Evolutionary conservation across 2,888 invertebrate species (phyloP).

Genomic region (Crepidodera aurea): DNA sequence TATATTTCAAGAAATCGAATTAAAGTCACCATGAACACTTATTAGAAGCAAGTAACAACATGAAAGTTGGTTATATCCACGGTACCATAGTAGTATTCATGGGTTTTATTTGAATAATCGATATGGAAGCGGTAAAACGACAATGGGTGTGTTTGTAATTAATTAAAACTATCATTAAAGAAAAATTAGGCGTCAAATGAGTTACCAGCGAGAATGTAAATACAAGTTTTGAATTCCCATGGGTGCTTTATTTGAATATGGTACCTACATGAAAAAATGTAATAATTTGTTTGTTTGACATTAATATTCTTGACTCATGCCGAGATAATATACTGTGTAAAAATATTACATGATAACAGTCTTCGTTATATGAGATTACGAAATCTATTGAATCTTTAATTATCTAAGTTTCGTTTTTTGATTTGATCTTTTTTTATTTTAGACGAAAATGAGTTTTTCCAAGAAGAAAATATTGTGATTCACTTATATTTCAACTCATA

Average conservation of each 20-base stretch:
- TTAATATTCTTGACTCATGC: slow-evolving; percentile 20
- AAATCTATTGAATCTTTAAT: background rate
- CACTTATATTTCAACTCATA: too few relatives aligned
- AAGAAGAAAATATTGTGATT: too few relatives aligned
- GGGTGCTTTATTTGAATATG: slow-evolving; percentile 11
- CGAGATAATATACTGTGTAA: background rate
- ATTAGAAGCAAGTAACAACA: slow-evolving; percentile 23
- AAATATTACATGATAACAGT: slow-evolving; percentile 16
- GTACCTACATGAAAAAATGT: slow-evolving; percentile 9
- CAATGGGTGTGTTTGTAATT: slow-evolving; percentile 34
- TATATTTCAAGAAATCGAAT: slow-evolving; percentile 20
- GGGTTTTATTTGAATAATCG: slow-evolving; percentile 30
- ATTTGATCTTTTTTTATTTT: too few relatives aligned
- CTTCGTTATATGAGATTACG: slow-evolving; percentile 7
- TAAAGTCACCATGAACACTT: slow-evolving; percentile 27
- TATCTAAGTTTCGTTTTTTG: too few relatives aligned
- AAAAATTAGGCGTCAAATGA: slow-evolving; percentile 34
- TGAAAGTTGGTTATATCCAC: slow-evolving; percentile 11
- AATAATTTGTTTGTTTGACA: slow-evolving; percentile 21
- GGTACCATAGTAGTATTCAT: slow-evolving; percentile 11
- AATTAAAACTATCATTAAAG: slow-evolving; percentile 34
- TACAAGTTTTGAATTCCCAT: slow-evolving; percentile 11
- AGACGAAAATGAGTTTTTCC: too few relatives aligned
- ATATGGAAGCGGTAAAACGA: slow-evolving; percentile 22
- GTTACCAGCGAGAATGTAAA: slow-evolving; percentile 7